These are phyloP conservation scores for Borostomias antarcticus DNA, from an alignment of 2,797 vertebrate genomes.

Conservation along the genomic window DNA sequence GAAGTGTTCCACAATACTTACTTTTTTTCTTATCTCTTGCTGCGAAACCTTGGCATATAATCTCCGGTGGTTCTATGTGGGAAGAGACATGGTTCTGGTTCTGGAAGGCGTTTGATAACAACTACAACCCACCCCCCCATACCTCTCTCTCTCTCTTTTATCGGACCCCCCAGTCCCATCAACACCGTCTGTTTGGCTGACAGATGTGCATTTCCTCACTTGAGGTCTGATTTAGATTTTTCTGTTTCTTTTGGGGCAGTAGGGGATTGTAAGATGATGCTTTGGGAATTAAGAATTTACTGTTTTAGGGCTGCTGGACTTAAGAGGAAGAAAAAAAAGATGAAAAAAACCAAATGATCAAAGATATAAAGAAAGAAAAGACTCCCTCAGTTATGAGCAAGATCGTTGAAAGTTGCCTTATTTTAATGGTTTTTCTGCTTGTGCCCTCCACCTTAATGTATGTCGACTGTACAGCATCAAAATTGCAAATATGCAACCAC, in stretches of 20 bases:
- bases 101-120: constrained; percentile 20
- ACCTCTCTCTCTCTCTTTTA: constrained; percentile 57
- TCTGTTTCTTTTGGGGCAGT: constrained; percentile 38
- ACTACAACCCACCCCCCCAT: constrained; percentile 21
- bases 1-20: constrained; percentile 30
- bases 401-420: constrained; percentile 80
- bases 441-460: constrained; percentile 63
- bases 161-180: constrained; percentile 31
- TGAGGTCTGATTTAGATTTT: constrained; percentile 44
- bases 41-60: constrained; percentile 30
- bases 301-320: constrained; percentile 47
- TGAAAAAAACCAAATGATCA: constrained; percentile 47
- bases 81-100: constrained; percentile 8
- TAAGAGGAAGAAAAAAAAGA: constrained; percentile 8
- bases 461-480: constrained; percentile 66
- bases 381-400: constrained; percentile 59
- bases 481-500: constrained; percentile 40
- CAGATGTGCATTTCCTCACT: constrained; percentile 39
- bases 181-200: constrained; percentile 54
- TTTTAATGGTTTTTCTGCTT: constrained; percentile 74
- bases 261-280: constrained; percentile 49
- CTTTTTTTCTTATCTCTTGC: constrained; percentile 22
- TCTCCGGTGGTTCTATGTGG: constrained; percentile 15
- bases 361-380: constrained; percentile 14
- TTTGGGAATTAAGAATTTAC: constrained; percentile 58